phyloP scores from a whole-genome alignment of 1,140 invertebrate species.

The Chironomus tepperi region DNA sequence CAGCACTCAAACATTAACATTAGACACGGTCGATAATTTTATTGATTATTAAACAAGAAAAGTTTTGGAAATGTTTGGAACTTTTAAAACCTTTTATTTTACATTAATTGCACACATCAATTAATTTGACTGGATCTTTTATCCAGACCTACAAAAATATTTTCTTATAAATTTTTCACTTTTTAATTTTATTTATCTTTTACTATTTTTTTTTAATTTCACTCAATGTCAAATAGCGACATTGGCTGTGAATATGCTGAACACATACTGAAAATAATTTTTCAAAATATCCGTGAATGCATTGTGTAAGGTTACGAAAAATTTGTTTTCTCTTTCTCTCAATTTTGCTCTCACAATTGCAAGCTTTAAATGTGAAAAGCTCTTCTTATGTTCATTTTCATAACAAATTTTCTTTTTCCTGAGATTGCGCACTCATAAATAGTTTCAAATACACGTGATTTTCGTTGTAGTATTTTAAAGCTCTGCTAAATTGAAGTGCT shows the following conservation, averaged over 20 bases:
- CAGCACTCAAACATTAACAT: neutral
- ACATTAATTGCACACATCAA: neutral
- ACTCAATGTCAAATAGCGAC: neutral
- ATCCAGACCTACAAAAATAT: neutral
- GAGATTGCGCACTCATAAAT: neutral
- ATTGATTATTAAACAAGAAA: neutral
- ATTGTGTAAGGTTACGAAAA: conserved; percentile 18
- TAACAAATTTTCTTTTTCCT: neutral
- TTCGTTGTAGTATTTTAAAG: neutral
- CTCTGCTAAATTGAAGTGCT: no score
- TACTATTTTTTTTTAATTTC: neutral
- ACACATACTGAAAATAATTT: conserved; percentile 15
- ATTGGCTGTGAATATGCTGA: conserved; percentile 17
- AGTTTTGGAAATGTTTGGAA: neutral
- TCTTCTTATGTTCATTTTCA: neutral
- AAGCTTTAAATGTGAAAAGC: no score
- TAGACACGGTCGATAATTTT: neutral
- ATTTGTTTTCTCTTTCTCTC: neutral
- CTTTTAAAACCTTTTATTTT: no score
- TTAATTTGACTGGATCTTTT: neutral
- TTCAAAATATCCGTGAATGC: neutral
- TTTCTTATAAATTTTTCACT: neutral
- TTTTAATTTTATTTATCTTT: neutral
- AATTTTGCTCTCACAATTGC: no score
- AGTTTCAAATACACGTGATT: conserved; percentile 6